Percentiles rank a stretch among this genome's conserved stretches.
Evolutionary conservation across 2,888 invertebrate species (phyloP).

Genomic region (Bruchidius siliquastri): DNA sequence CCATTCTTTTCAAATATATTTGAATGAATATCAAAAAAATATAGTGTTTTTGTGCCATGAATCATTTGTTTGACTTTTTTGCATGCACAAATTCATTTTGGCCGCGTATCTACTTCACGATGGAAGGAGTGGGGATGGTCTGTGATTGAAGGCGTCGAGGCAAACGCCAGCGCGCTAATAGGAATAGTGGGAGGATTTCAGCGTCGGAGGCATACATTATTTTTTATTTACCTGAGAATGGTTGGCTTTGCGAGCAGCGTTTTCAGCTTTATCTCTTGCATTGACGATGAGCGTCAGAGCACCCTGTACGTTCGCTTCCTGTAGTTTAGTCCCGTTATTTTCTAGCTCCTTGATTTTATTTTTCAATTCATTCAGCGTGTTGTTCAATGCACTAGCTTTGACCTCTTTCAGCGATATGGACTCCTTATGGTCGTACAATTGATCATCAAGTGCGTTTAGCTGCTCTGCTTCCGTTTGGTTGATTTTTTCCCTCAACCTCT

Average conservation of each 20-base stretch:
- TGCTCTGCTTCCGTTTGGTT: conserved; percentile 56
- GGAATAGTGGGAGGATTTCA: too few species aligned
- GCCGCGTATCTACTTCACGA: too few species aligned
- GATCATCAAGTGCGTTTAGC: conserved; percentile 62
- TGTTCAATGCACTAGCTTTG: conserved; percentile 62
- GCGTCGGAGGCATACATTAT: too few species aligned
- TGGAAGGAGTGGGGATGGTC: too few species aligned
- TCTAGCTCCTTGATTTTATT: conserved; percentile 72
- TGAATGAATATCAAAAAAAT: too few species aligned
- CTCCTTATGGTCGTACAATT: conserved; percentile 63
- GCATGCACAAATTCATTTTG: too few species aligned
- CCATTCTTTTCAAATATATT: too few species aligned
- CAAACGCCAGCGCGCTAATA: too few species aligned
- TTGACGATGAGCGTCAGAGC: conserved; percentile 89
- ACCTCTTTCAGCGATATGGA: conserved; percentile 68
- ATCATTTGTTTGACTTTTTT: too few species aligned
- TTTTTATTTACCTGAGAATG: conserved; percentile 31
- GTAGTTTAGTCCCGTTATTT: conserved; percentile 67
- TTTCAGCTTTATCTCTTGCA: conserved; percentile 62
- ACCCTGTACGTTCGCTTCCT: conserved; percentile 93
- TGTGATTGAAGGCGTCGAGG: too few species aligned
- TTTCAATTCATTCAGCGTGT: conserved; percentile 60
- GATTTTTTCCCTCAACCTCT: conserved; percentile 54
- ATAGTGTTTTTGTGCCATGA: too few species aligned
- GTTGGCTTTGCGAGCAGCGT: conserved; percentile 49